Base-by-base conservation (phyloP, 2,113 vertebrate genomes). In the Erpornis zantholeuca region DNA sequence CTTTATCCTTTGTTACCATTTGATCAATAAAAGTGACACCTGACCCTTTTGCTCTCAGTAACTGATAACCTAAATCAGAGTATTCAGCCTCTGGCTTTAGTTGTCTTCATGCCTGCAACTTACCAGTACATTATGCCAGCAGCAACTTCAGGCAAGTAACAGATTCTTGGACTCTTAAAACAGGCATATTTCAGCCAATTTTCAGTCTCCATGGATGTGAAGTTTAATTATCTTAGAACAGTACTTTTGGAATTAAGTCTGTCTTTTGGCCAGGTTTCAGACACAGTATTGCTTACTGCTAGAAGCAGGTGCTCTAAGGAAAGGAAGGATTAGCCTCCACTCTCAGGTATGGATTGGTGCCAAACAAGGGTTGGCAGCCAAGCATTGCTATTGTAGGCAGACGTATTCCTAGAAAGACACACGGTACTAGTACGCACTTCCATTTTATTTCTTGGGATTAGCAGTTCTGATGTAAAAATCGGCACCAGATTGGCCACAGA, bases 291-390 rank as follows among this genome's bases (percentile, higher is more conserved):
- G 85, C 86, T 91, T 93, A 60, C 91, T 94, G 94, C 89, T 96
- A 71, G 77, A 97, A 96, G 96, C 95, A 96, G 94, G 94, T 96
- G 94, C 93, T 97, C 77, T 84, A 92, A 91, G 88, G 91, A 86
- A 94, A 59, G 88, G 80, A 94, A 91, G 89, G 92, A 97, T 97
- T 96, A 95, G 81, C 61, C 61, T 95, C 57, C 22, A 47, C 76
- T 82, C 81, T 89, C 94, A 96, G 96, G 96, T 97, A 33, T 95
- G 95, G 91, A 92, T 69, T 85, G 36, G n/a, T 94, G 93, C 95
- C 95, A 97, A 77, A 61, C 25, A 50, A 85, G 63, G 42, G 49
- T 96, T 96, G 89, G 91, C 96, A 94, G 84, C 81, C 78, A 85
- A 78, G 69, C 16, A 31, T 29, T 57, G 17, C 81, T 94, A 50